Evolutionary conservation across 2,888 invertebrate species (phyloP).

Genomic region (Drosophila mayaguana): DNA sequence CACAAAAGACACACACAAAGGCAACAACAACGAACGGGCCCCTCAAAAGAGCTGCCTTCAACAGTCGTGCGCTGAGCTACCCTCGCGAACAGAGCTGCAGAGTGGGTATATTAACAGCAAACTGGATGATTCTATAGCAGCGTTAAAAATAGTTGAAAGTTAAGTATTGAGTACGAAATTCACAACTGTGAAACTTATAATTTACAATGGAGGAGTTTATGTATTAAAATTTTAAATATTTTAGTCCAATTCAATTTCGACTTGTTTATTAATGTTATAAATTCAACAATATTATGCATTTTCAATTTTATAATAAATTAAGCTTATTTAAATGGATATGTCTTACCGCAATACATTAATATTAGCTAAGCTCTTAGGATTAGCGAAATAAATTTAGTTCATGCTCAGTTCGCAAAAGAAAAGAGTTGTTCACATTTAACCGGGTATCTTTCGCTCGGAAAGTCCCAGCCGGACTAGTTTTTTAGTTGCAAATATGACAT

Average conservation of each 20-base stretch:
- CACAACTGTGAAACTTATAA: no score
- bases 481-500: slow-evolving; percentile 30
- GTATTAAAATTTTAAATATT: no score
- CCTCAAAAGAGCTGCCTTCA: slow-evolving; percentile 46
- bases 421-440: neutral
- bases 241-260: no score
- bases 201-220: no score
- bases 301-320: no score
- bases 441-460: slow-evolving; percentile 13
- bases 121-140: no score
- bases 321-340: neutral
- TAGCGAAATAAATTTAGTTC: neutral
- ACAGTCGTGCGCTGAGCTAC: slow-evolving; percentile 50
- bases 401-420: neutral
- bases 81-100: neutral
- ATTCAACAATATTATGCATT: no score
- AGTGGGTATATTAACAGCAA: slow-evolving; percentile 20
- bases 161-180: no score
- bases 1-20: slow-evolving; percentile 70
- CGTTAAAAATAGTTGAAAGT: no score
- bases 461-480: slow-evolving; percentile 11
- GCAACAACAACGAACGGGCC: slow-evolving; percentile 30
- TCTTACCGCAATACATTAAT: neutral
- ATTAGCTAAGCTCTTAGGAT: neutral
- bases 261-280: neutral